Evolutionary conservation across 1,140 invertebrate genomes (phyloP).

Genomic region (Gyrodactylus salaris): DNA sequence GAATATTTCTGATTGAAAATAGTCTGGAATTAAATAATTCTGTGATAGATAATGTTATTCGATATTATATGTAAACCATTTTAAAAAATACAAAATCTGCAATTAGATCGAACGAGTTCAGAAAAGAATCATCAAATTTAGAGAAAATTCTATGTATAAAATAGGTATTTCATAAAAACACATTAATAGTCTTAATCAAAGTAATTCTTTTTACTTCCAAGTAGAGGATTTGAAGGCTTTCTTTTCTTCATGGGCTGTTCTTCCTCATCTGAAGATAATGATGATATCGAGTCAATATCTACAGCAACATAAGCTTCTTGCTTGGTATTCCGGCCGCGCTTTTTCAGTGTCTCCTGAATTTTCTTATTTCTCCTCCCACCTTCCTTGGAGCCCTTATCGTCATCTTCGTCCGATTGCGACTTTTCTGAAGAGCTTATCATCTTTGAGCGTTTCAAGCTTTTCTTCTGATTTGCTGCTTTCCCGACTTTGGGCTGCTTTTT

Average conservation of each 20-base stretch:
- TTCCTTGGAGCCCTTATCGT: not conserved
- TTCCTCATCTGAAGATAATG: not conserved
- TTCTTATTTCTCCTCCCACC: not conserved
- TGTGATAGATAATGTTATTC: too few species aligned
- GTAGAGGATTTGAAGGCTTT: not conserved
- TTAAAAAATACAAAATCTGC: too few species aligned
- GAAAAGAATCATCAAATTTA: too few species aligned
- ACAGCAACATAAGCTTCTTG: too few species aligned
- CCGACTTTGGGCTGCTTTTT: not conserved
- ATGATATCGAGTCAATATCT: not conserved
- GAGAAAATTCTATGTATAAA: too few species aligned
- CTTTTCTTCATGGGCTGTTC: not conserved
- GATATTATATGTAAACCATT: too few species aligned
- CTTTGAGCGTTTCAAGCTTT: not conserved
- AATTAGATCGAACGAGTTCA: too few species aligned
- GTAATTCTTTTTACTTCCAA: not conserved
- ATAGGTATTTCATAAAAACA: too few species aligned
- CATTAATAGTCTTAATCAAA: not conserved
- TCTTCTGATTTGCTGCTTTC: not conserved
- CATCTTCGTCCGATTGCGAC: not conserved
- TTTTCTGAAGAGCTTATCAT: not conserved
- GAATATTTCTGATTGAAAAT: too few species aligned
- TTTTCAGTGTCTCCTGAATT: not conserved
- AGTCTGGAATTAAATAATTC: too few species aligned
- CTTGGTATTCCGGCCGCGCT: too few species aligned